A percentile compares a stretch with the other conserved stretches of the same genome.
phyloP scores from a whole-genome alignment of 2,113 vertebrate species.

The Campylorhamphus procurvoides region DNA sequence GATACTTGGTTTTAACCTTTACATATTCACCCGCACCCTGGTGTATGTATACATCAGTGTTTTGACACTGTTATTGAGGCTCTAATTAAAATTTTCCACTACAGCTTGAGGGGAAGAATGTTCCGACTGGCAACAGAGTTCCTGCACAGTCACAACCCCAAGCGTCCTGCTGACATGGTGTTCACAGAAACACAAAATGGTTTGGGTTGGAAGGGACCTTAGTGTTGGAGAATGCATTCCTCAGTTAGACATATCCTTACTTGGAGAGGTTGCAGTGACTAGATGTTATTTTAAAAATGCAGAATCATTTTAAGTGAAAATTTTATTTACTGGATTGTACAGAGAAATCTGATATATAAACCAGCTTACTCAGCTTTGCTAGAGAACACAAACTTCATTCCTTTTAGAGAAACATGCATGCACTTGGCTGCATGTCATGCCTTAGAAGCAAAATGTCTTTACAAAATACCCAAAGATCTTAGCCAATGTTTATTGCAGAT shows the following conservation, averaged over 20 bases:
- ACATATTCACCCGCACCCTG: background rate
- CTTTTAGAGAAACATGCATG: background rate
- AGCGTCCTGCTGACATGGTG: background rate
- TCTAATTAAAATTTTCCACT: background rate
- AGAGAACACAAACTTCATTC: background rate
- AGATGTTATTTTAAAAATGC: background rate
- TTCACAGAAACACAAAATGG: background rate
- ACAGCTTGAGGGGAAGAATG: background rate
- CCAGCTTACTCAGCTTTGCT: background rate
- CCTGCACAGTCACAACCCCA: background rate
- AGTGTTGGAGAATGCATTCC: background rate
- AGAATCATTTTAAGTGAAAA: background rate
- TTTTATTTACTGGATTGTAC: background rate
- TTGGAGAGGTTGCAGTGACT: background rate
- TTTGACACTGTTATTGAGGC: background rate
- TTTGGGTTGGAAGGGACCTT: background rate
- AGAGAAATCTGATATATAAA: background rate
- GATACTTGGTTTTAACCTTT: background rate
- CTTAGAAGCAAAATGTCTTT: background rate
- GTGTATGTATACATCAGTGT: fast-evolving
- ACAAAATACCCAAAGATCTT: background rate
- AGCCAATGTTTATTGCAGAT: constrained; percentile 1
- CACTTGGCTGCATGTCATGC: background rate
- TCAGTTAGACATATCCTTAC: constrained; percentile 15
- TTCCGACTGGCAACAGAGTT: background rate